Conservation (phyloP, 2,888 invertebrate species). For the Phyllotreta striolata region DNA sequence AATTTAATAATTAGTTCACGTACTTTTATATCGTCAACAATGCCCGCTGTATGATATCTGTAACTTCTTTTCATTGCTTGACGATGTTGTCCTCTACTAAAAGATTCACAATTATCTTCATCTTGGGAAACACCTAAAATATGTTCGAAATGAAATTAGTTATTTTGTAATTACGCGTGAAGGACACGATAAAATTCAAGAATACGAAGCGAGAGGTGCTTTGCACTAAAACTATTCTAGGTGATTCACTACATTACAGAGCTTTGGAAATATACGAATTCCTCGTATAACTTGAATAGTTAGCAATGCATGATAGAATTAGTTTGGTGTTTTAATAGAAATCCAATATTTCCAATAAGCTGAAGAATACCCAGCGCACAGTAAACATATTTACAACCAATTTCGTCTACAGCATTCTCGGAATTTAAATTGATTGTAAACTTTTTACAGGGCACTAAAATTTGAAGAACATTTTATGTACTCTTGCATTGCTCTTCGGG, state of each 20-base stretch:
- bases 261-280: slow-evolving; percentile 25
- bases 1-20: slow-evolving; percentile 19
- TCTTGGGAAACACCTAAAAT: slow-evolving; percentile 54
- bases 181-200: slow-evolving; percentile 23
- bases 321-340: no score
- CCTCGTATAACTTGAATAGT: neutral
- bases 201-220: slow-evolving; percentile 37
- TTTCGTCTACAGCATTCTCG: no score
- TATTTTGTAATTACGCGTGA: slow-evolving; percentile 20
- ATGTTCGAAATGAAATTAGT: slow-evolving; percentile 18
- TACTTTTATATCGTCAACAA: slow-evolving; percentile 70
- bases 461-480: no score
- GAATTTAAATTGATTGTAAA: no score
- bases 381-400: no score
- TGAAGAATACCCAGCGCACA: no score
- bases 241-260: slow-evolving; percentile 37
- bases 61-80: slow-evolving; percentile 63
- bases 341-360: no score
- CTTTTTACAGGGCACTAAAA: no score
- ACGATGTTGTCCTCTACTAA: slow-evolving; percentile 59
- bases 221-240: slow-evolving; percentile 41
- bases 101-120: slow-evolving; percentile 57
- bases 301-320: no score
- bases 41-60: slow-evolving; percentile 72
- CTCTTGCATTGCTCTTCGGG: no score